These are phyloP conservation scores for Ptilorrhoa leucosticta DNA, from an alignment of 2,113 vertebrate genomes.

Conservation along the genomic window DNA sequence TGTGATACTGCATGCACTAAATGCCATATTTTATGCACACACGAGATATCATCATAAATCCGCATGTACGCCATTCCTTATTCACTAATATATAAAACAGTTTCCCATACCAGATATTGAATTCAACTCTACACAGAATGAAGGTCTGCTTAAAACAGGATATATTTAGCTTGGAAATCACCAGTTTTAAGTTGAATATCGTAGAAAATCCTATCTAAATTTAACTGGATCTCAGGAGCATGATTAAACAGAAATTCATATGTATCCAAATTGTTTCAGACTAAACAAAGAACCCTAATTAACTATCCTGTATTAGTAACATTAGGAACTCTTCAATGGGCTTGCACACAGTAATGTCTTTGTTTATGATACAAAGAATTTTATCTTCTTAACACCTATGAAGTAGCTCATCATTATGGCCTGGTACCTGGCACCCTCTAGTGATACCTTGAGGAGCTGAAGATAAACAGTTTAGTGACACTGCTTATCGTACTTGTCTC, in stretches of 20 bases:
- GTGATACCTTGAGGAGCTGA: neutral
- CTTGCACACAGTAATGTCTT: neutral
- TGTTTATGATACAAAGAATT: neutral
- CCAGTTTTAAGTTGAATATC: neutral
- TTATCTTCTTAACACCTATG: neutral
- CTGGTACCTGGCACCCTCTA: slow-evolving; percentile 21
- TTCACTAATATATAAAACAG: neutral
- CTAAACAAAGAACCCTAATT: neutral
- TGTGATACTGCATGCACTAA: neutral
- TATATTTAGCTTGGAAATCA: neutral
- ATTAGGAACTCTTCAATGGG: neutral
- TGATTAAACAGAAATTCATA: neutral
- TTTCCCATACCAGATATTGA: neutral
- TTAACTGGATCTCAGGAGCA: neutral
- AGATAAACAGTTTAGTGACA: neutral
- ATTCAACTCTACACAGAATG: neutral
- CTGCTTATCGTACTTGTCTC: neutral
- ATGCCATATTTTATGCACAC: neutral
- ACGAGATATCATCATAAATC: neutral
- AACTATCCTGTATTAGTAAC: neutral
- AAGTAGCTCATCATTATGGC: neutral
- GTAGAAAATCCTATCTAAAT: neutral
- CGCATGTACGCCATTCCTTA: neutral
- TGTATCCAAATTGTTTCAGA: neutral
- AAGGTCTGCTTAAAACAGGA: neutral